These are phyloP conservation scores for Cactoblastis cactorum DNA, from an alignment of 2,888 invertebrate species.

Conservation along the genomic window DNA sequence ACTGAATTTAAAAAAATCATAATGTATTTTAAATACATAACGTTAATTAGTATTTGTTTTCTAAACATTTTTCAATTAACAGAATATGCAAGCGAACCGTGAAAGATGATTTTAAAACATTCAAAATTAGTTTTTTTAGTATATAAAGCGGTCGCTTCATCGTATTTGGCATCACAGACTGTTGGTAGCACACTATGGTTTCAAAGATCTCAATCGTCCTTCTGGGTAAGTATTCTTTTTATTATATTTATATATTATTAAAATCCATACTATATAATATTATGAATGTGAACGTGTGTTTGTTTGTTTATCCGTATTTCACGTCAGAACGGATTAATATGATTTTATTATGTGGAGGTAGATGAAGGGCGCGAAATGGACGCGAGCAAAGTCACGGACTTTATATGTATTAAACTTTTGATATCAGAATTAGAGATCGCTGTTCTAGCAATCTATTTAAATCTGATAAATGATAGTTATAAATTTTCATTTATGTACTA, in stretches of 20 bases:
- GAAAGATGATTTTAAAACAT: neutral
- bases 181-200: conserved; percentile 4
- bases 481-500: too few species aligned
- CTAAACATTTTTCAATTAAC: neutral
- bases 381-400: too few species aligned
- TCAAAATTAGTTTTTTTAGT: neutral
- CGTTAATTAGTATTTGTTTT: neutral
- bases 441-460: too few species aligned
- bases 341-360: too few species aligned
- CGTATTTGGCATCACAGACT: neutral
- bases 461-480: too few species aligned
- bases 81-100: neutral
- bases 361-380: neutral
- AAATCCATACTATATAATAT: too few species aligned
- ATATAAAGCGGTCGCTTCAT: neutral
- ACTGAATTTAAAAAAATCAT: too few species aligned
- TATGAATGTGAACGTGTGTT: too few species aligned
- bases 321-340: too few species aligned
- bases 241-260: neutral
- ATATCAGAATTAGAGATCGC: too few species aligned
- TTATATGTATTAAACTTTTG: too few species aligned
- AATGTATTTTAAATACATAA: neutral
- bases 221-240: neutral
- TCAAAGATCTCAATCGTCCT: conserved; percentile 3
- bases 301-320: too few species aligned